Evolutionary conservation across 2,113 vertebrate genomes (phyloP).

Genomic region (Ptilonorhynchus violaceus): DNA sequence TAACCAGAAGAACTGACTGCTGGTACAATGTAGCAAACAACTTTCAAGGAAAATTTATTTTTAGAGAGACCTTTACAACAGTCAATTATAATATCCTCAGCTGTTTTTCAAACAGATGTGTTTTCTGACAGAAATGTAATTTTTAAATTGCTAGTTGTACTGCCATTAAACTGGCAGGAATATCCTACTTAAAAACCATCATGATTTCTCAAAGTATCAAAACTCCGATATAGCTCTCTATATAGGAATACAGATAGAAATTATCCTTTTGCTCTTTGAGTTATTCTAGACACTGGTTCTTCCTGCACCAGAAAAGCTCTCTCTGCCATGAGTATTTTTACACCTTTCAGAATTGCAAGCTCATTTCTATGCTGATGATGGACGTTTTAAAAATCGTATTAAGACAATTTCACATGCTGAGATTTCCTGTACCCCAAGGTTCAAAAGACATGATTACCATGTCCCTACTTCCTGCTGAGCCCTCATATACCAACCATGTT

Average conservation of each 20-base stretch:
- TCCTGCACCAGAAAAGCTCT: neutral
- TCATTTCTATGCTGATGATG: neutral
- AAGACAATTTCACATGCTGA: neutral
- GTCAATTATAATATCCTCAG: neutral
- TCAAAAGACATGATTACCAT: neutral
- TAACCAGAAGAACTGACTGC: neutral
- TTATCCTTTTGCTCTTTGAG: neutral
- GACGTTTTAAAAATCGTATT: neutral
- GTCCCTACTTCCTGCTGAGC: neutral
- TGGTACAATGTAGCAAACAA: neutral
- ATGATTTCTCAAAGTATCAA: neutral
- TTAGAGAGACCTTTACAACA: neutral
- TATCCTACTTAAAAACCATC: neutral
- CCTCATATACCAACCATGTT: neutral
- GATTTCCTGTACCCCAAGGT: neutral
- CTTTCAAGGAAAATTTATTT: neutral
- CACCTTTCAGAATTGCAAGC: neutral
- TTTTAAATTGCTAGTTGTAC: neutral
- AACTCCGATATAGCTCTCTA: accelerated
- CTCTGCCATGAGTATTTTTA: neutral
- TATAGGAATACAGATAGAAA: neutral
- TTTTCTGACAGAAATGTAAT: neutral
- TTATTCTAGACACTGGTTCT: neutral
- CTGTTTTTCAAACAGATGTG: neutral
- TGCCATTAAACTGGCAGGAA: neutral